phyloP scores from a whole-genome alignment of 2,113 vertebrate genomes.

The Struthidea cinerea region DNA sequence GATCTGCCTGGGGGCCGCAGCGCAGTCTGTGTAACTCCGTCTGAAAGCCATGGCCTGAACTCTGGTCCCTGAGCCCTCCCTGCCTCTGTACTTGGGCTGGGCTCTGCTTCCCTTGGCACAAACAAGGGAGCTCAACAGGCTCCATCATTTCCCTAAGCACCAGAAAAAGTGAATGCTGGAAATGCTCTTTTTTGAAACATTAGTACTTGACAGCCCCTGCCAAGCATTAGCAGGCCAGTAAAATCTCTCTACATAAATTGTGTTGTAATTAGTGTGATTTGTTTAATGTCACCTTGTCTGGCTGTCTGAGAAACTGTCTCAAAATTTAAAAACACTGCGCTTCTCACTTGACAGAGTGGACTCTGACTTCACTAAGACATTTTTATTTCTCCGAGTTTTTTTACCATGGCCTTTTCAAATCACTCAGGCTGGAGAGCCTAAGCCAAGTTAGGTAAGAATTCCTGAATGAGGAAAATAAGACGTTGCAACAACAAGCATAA shows the following conservation, averaged over 20 bases:
- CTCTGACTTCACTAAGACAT: neutral
- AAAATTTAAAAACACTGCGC: neutral
- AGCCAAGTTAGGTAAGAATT: neutral
- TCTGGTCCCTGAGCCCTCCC: neutral
- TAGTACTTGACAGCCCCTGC: slow-evolving; percentile 24
- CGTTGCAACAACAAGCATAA: neutral
- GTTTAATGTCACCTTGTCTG: slow-evolving; percentile 62
- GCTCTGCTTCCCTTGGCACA: neutral
- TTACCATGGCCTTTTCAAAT: slow-evolving; percentile 6
- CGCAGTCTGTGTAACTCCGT: neutral
- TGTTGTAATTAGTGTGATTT: slow-evolving; percentile 43
- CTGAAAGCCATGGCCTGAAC: neutral
- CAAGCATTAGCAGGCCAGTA: neutral
- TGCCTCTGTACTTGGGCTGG: neutral
- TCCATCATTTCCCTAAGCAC: neutral
- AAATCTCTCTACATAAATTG: slow-evolving; percentile 49
- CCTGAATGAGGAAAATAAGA: neutral
- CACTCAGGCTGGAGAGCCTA: neutral
- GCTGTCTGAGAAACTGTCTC: slow-evolving; percentile 28
- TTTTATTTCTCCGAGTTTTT: neutral
- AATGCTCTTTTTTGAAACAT: neutral
- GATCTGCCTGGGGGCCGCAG: neutral
- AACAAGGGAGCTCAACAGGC: neutral
- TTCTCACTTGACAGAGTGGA: slow-evolving; percentile 3
- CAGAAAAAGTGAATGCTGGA: neutral